Conservation (phyloP, 2,113 vertebrate genomes). For the Danio rerio region GRCz12tu NC_133178.1:30179501-30180000, state of each 20-base stretch:
- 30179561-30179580: conserved; percentile 55
- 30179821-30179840: neutral
- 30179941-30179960: neutral
- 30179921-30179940: neutral
- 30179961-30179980: neutral
- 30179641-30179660: conserved; percentile 26
- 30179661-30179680: neutral
- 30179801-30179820: neutral
- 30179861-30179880: neutral
- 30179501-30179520: conserved; percentile 3
- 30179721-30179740: neutral
- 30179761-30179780: neutral
- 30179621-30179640: neutral
- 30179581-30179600: conserved; percentile 45
- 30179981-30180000: neutral
- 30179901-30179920: neutral
- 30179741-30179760: neutral
- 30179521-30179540: conserved; percentile 27
- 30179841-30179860: neutral
- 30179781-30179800: neutral
- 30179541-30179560: conserved; percentile 32
- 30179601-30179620: conserved; percentile 38
- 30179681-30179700: conserved; percentile 22
- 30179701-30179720: conserved; percentile 35
- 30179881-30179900: neutral